Conservation (phyloP, 2,797 vertebrate genomes). For the Gambusia yucatana region DNA sequence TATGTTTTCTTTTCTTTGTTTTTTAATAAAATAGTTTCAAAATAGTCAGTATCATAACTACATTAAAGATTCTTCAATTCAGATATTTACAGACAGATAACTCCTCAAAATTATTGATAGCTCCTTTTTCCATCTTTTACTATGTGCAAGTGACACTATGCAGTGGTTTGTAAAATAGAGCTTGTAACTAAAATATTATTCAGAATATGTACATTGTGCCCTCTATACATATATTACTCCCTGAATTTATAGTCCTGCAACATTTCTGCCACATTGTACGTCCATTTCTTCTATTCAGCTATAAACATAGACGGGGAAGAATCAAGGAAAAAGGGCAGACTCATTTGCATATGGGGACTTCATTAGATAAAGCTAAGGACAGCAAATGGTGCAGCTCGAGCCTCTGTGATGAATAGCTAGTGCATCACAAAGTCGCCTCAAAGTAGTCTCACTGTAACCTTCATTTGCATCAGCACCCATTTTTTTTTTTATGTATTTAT, state of each 20-base stretch:
- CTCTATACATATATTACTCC: slow-evolving; percentile 71
- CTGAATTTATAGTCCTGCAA: slow-evolving; percentile 51
- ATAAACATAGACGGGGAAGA: slow-evolving; percentile 87
- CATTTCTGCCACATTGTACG: slow-evolving; percentile 46
- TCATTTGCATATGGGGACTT: slow-evolving; percentile 98
- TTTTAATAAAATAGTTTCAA: background rate
- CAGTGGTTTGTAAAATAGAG: slow-evolving; percentile 10
- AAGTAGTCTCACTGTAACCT: slow-evolving; percentile 93
- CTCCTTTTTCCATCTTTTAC: background rate
- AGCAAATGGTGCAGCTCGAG: slow-evolving; percentile 91
- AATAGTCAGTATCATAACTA: too few relatives aligned
- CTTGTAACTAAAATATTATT: slow-evolving; percentile 19
- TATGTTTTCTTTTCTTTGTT: background rate
- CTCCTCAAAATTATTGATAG: background rate
- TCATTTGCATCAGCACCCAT: slow-evolving; percentile 90
- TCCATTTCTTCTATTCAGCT: slow-evolving; percentile 83
- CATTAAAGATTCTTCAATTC: too few relatives aligned
- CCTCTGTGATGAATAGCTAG: slow-evolving; percentile 97
- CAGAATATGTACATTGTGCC: slow-evolving; percentile 41
- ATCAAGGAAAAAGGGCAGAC: slow-evolving; percentile 91
- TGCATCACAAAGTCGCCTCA: slow-evolving; percentile 91
- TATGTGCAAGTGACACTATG: background rate
- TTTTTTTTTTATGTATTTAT: slow-evolving; percentile 81
- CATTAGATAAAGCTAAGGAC: slow-evolving; percentile 99
- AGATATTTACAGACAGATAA: too few relatives aligned